These are phyloP conservation scores for Paguma larvata DNA, from an alignment of 2,797 vertebrate species.

Conservation along the genomic window DNA sequence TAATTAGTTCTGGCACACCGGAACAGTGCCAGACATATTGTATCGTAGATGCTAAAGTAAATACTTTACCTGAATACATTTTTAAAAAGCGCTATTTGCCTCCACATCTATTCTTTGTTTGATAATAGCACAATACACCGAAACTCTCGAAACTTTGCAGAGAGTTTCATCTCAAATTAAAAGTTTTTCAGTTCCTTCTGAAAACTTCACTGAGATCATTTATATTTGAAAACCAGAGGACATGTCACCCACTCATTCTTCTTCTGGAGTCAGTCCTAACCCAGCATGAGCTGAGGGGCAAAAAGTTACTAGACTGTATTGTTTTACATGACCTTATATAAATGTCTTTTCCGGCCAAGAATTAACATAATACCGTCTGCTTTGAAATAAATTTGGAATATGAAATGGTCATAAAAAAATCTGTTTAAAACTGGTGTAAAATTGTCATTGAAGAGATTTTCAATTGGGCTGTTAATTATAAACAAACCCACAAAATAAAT, in stretches of 20 bases:
- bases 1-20: too few species aligned
- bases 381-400: constrained; percentile 64
- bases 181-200: neutral
- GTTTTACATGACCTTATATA: constrained; percentile 36
- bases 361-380: constrained; percentile 66
- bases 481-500: constrained; percentile 62
- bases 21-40: neutral
- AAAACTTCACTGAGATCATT: constrained; percentile 1
- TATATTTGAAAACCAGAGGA: constrained; percentile 17
- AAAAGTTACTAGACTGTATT: constrained; percentile 36
- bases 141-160: neutral
- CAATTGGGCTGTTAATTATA: constrained; percentile 61
- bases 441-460: constrained; percentile 67
- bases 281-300: neutral
- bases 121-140: neutral
- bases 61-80: neutral
- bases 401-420: constrained; percentile 57
- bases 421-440: constrained; percentile 60
- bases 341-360: constrained; percentile 62
- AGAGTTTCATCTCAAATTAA: constrained; percentile 56
- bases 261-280: neutral
- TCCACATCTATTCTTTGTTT: neutral
- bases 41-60: neutral
- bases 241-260: neutral
- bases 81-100: neutral